A percentile compares a stretch with the other conserved stretches of the same genome.
Evolutionary conservation across 2,113 vertebrate species (phyloP).

Genomic region (Pangasianodon gigas): DNA sequence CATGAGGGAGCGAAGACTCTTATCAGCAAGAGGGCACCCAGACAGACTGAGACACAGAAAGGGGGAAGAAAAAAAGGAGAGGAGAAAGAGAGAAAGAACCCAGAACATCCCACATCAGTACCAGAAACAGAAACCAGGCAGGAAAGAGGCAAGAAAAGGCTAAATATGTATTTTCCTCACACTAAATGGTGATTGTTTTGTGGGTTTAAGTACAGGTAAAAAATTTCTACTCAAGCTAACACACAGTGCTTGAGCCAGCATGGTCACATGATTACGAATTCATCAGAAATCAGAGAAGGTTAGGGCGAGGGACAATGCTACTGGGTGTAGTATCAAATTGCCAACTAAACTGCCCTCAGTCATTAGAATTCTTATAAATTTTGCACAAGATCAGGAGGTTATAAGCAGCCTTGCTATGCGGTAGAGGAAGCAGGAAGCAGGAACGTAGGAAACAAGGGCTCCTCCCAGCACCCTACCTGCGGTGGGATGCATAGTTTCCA

Average conservation of each 20-base stretch:
- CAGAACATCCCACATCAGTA: slow-evolving; percentile 70
- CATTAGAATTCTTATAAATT: neutral
- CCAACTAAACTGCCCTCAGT: neutral
- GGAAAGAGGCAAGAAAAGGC: slow-evolving; percentile 63
- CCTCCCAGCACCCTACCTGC: slow-evolving; percentile 80
- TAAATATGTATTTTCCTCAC: slow-evolving; percentile 16
- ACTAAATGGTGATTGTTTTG: neutral
- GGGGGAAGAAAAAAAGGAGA: slow-evolving; percentile 58
- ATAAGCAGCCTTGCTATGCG: neutral
- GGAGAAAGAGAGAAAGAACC: slow-evolving; percentile 58
- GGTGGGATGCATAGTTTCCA: slow-evolving; percentile 98
- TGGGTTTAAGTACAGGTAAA: neutral
- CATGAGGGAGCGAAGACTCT: slow-evolving; percentile 99
- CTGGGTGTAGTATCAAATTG: neutral
- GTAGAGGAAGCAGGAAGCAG: neutral
- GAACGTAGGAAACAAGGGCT: neutral
- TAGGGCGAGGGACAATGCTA: neutral
- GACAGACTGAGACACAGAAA: slow-evolving; percentile 93
- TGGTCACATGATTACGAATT: neutral
- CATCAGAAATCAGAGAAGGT: neutral
- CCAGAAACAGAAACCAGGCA: slow-evolving; percentile 45
- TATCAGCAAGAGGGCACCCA: slow-evolving; percentile 99
- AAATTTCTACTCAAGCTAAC: neutral
- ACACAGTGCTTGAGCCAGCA: neutral
- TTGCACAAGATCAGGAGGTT: no score